Evolutionary conservation across 2,113 vertebrate genomes (phyloP), one percentile per base, ranked within the genome.

Genomic region (Empidonax traillii): DNA sequence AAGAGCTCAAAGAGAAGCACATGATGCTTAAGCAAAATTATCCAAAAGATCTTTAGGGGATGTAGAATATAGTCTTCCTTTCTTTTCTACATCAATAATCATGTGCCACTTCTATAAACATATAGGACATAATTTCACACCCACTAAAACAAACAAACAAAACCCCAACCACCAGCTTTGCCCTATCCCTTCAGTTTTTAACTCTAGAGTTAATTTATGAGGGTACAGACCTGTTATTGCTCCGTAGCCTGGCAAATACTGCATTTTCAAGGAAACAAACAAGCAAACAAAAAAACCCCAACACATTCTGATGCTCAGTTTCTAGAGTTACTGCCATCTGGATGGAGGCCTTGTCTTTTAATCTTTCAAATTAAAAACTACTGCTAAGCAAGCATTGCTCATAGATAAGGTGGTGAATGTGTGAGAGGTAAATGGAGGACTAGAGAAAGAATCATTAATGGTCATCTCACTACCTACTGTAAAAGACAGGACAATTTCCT

Each of bases 131-230:
- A 4, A 90, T 52, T 53, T 86, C 41, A 75, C 87, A 39, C 3
- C 25, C 53, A 44, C 58, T 58, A 13, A 73, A 77, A 44, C 8
- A 52, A 87, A 73, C 6, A 72, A 52, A 17, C 28, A 55, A 46
- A 58, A 69, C 44, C 14, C 13, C 17, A 49, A 23, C 31, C 30
- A 77, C 27, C 24, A 72, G 35, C 20, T 78, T 92, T 59, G 25
- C 43, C 33, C 43, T 59, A 5, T 43, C 51, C 24, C 24, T 61
- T 49, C 39, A 58, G 22, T 41, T 78, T 81, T 69, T 49, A 71
- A 75, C n/a, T 18, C 43, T 85, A 12, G 8, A 95, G 56, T 55
- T 76, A 84, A 79, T 94, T 97, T 94, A 93, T 35, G 67, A 94
- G 83, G 31, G 55, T 91, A 61, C 52, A 89, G 55, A 85, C 89